Evolutionary conservation across 1,140 invertebrate genomes (phyloP).

Genomic region (Antheraea pernyi): DNA sequence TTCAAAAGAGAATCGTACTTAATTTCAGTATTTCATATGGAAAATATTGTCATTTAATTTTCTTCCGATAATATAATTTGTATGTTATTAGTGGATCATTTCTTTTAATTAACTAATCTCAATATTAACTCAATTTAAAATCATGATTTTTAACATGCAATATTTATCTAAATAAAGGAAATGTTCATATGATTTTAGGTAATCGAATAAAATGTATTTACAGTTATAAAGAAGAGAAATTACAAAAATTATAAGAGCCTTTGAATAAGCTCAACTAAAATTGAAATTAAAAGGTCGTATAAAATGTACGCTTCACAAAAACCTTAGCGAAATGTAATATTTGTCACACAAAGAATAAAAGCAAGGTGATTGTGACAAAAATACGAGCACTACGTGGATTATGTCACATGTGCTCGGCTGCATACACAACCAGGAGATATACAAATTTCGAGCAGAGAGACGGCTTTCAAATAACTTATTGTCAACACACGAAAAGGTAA

Average conservation of each 20-base stretch:
- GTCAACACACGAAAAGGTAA: not conserved
- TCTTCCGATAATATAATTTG: too few species aligned
- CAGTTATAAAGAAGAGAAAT: not conserved
- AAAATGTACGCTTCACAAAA: not conserved
- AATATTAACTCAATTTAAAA: too few species aligned
- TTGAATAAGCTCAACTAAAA: not conserved
- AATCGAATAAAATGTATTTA: not conserved
- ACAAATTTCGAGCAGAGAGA: not conserved
- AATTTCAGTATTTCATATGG: too few species aligned
- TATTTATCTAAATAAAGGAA: too few species aligned
- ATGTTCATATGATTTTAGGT: too few species aligned
- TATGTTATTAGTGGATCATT: too few species aligned
- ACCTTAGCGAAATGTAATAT: not conserved
- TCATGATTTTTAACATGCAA: too few species aligned
- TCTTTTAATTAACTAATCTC: too few species aligned
- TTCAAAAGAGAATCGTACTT: too few species aligned
- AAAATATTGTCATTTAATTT: too few species aligned
- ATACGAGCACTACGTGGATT: not conserved
- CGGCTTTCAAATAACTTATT: not conserved
- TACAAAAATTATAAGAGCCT: not conserved
- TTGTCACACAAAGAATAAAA: conserved; percentile 3
- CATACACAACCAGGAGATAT: not conserved
- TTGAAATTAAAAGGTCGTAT: not conserved
- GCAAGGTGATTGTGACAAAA: not conserved
- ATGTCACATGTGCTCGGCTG: not conserved